These are phyloP conservation scores for Apantesis nais DNA, from an alignment of 2,888 invertebrate genomes.

Conservation along the genomic window DNA sequence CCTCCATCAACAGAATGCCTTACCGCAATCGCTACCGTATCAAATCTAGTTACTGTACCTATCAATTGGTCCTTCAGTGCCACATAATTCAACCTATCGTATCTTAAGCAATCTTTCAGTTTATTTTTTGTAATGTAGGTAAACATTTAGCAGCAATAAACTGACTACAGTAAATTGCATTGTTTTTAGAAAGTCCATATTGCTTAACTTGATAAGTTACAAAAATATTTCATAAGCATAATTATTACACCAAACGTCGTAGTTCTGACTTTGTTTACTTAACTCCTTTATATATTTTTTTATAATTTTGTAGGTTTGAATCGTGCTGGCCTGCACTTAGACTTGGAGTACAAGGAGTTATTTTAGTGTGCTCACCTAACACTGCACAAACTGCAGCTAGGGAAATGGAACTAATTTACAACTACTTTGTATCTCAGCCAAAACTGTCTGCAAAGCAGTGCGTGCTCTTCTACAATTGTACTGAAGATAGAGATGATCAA, in stretches of 20 bases:
- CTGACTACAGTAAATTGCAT: background rate
- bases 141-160: background rate
- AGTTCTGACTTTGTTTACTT: background rate
- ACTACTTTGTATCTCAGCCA: slow-evolving; percentile 89
- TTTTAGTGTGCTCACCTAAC: slow-evolving; percentile 88
- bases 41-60: background rate
- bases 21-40: slow-evolving; percentile 13
- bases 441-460: slow-evolving; percentile 88
- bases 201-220: background rate
- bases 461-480: slow-evolving; percentile 86
- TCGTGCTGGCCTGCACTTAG: slow-evolving; percentile 92
- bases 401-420: slow-evolving; percentile 87
- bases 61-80: background rate
- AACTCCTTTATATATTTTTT: background rate
- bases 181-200: background rate
- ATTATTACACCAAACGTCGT: background rate
- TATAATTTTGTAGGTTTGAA: slow-evolving; percentile 85
- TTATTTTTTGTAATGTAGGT: background rate
- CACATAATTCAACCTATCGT: background rate
- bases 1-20: slow-evolving; percentile 34
- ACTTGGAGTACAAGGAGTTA: slow-evolving; percentile 88
- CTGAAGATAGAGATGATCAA: slow-evolving; percentile 78
- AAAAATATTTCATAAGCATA: background rate
- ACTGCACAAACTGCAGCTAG: slow-evolving; percentile 79
- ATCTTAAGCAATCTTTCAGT: background rate